Percentiles rank a stretch among this genome's conserved stretches.
Conservation (phyloP, 2,888 invertebrate genomes). For the Zygogramma bicolorata region DNA sequence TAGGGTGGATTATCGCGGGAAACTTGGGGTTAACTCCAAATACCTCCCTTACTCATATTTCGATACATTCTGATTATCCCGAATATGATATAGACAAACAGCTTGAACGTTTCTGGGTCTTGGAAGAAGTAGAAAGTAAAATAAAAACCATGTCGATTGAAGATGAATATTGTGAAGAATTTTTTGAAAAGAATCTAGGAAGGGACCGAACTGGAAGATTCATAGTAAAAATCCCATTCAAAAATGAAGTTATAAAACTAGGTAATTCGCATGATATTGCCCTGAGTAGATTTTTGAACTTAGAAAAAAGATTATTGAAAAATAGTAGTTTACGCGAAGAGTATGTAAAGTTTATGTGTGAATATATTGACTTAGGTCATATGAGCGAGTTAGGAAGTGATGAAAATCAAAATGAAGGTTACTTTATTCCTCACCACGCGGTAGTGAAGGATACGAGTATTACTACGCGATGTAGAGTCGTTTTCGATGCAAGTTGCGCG, state of each 20-base stretch:
- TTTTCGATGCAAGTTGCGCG: conserved; percentile 37
- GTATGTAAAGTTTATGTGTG: not conserved
- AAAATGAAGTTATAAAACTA: not conserved
- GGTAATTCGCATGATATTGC: not conserved
- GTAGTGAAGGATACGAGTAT: conserved; percentile 31
- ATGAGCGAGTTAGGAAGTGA: not conserved
- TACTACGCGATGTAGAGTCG: conserved; percentile 37
- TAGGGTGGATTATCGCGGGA: conserved; percentile 12
- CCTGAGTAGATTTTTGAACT: not conserved
- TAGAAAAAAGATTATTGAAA: conserved; percentile 15
- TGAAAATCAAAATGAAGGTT: conserved; percentile 13
- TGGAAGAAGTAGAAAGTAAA: not conserved
- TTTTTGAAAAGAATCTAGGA: not conserved
- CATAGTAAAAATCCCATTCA: conserved; percentile 16
- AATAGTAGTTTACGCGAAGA: not conserved
- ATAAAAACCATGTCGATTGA: not conserved
- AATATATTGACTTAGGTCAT: conserved; percentile 10
- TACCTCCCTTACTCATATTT: not conserved
- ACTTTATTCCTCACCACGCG: conserved; percentile 32
- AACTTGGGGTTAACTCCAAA: not conserved
- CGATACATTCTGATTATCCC: not conserved
- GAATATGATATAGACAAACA: not conserved
- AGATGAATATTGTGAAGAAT: conserved; percentile 12
- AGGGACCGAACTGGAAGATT: not conserved
- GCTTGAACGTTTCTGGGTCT: conserved; percentile 15